phyloP scores from a whole-genome alignment of 1,140 invertebrate genomes.

The Kradibia gibbosae region DNA sequence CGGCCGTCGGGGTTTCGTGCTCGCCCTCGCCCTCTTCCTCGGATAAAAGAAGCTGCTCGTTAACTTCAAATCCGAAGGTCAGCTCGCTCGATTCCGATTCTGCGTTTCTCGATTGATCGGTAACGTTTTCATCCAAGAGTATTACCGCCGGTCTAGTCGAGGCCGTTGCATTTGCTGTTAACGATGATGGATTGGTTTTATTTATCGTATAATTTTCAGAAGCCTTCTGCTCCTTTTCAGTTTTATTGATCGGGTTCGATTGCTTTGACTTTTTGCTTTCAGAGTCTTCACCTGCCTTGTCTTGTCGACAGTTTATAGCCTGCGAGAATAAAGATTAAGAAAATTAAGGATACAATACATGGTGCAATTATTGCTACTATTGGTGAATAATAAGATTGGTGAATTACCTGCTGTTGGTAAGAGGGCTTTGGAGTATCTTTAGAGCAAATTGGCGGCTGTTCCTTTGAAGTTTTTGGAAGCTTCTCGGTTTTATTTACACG shows the following conservation, averaged over 20 bases:
- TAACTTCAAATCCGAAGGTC: slow-evolving; percentile 81
- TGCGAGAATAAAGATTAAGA: not conserved
- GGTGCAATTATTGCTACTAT: too few species aligned
- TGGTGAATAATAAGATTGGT: not conserved
- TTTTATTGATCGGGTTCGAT: slow-evolving; percentile 46
- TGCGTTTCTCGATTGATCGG: slow-evolving; percentile 63
- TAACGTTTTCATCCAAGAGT: slow-evolving; percentile 74
- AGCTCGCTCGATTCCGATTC: slow-evolving; percentile 73
- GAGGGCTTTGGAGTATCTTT: slow-evolving; percentile 37
- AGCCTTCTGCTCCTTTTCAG: slow-evolving; percentile 57
- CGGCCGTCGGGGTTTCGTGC: slow-evolving; percentile 50
- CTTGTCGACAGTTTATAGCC: slow-evolving; percentile 26
- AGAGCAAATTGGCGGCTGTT: slow-evolving; percentile 42
- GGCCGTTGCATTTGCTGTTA: slow-evolving; percentile 44
- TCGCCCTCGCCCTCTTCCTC: slow-evolving; percentile 60
- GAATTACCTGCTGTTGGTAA: slow-evolving; percentile 39
- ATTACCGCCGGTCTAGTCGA: slow-evolving; percentile 76
- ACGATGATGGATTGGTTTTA: slow-evolving; percentile 42
- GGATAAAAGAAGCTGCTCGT: slow-evolving; percentile 76
- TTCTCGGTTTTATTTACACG: slow-evolving; percentile 52
- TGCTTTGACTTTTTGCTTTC: slow-evolving; percentile 58
- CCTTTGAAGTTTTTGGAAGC: slow-evolving; percentile 50
- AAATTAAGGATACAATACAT: not conserved
- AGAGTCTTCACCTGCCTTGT: slow-evolving; percentile 35
- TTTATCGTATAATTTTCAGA: slow-evolving; percentile 46